phyloP scores from a whole-genome alignment of 2,113 vertebrate species.

The Tylochromis polylepis region DNA sequence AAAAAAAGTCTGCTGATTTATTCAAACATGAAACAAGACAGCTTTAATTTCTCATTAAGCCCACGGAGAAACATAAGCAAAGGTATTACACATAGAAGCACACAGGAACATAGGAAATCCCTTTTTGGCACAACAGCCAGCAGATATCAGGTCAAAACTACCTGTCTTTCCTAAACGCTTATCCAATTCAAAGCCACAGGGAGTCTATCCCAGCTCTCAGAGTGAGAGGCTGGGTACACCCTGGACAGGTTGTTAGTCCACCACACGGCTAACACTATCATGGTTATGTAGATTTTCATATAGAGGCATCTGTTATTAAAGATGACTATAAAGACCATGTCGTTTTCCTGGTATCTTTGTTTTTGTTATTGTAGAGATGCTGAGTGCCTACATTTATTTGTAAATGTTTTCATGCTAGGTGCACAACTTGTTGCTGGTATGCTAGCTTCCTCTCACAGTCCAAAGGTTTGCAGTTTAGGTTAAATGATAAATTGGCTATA shows the following conservation, averaged over 20 bases:
- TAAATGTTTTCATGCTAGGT: background rate
- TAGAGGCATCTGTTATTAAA: background rate
- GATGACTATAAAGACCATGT: background rate
- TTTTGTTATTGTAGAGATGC: background rate
- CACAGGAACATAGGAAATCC: too few species aligned
- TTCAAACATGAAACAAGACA: background rate
- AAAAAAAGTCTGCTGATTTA: background rate
- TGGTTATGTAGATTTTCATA: background rate
- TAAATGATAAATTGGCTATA: background rate
- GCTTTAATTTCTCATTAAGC: background rate
- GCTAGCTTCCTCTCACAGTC: background rate
- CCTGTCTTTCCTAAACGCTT: background rate
- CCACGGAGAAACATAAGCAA: background rate
- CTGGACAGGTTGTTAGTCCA: background rate
- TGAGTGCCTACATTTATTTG: background rate
- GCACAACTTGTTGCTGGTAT: background rate
- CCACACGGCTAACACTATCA: background rate
- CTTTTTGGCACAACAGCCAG: background rate
- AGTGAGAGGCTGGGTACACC: background rate
- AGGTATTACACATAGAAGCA: too few species aligned
- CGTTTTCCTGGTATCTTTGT: background rate
- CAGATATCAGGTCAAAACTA: background rate
- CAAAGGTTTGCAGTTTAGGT: background rate
- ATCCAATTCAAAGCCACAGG: background rate
- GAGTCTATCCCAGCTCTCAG: background rate